A percentile compares a stretch with the other conserved stretches of the same genome.
phyloP scores from a whole-genome alignment of 2,797 vertebrate genomes.

The Vespertilio murinus region DNA sequence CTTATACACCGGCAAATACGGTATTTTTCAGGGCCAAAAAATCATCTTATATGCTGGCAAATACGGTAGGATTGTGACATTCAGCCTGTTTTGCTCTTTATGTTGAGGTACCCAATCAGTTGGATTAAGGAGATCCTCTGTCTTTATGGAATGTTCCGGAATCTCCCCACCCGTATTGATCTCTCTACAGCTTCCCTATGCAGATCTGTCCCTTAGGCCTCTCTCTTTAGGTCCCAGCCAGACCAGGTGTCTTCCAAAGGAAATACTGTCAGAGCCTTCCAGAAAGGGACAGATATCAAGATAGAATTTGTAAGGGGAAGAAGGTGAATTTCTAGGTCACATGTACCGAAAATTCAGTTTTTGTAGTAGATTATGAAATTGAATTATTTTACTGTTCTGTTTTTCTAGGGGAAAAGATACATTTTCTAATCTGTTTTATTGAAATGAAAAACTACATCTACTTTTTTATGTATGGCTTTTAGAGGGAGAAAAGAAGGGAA shows the following conservation, averaged over 20 bases:
- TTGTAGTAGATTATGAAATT: neutral
- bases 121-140: neutral
- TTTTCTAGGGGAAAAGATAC: slow-evolving; percentile 9
- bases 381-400: neutral
- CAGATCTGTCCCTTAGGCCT: neutral
- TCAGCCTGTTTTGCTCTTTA: neutral
- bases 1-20: too few relatives aligned
- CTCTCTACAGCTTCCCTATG: neutral
- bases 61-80: neutral
- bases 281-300: neutral
- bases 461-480: neutral
- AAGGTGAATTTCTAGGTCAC: neutral
- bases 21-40: too few relatives aligned
- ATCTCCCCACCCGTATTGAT: neutral
- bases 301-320: neutral
- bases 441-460: neutral
- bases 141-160: neutral
- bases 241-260: neutral
- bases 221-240: neutral
- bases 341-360: neutral
- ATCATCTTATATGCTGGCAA: too few relatives aligned
- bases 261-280: neutral
- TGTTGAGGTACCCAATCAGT: neutral
- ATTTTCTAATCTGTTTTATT: neutral
- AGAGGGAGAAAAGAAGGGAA: too few relatives aligned